Conservation (phyloP, 2,888 invertebrate genomes). For the Pristionchus fissidentatus region DNA sequence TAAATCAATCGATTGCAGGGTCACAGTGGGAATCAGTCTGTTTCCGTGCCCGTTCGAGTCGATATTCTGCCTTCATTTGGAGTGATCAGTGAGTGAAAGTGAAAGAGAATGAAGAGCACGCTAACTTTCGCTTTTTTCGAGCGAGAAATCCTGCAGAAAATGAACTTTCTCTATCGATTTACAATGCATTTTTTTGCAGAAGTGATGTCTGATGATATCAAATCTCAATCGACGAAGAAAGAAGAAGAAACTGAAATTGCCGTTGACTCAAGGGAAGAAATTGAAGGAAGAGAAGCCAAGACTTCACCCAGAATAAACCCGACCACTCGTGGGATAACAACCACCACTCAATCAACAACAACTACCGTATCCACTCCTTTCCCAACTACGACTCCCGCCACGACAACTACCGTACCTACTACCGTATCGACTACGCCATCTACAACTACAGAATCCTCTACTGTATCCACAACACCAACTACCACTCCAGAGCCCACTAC, state of each 20-base stretch:
- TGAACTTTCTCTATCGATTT: background rate
- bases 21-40: background rate
- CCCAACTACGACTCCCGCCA: background rate
- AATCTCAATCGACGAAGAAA: slow-evolving; percentile 8
- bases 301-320: background rate
- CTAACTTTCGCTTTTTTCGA: background rate
- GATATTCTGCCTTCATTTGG: slow-evolving; percentile 27
- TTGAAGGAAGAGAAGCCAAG: background rate
- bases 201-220: slow-evolving; percentile 32
- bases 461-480: background rate
- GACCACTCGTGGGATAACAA: background rate
- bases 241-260: slow-evolving; percentile 29
- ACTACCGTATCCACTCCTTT: background rate
- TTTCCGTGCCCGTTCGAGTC: slow-evolving; percentile 3
- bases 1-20: background rate
- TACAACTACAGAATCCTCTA: background rate
- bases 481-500: background rate
- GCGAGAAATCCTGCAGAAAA: no score
- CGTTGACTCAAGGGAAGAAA: slow-evolving; percentile 8
- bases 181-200: background rate
- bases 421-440: background rate
- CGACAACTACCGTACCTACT: background rate
- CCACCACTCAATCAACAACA: background rate
- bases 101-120: background rate
- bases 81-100: slow-evolving; percentile 22